phyloP scores from a whole-genome alignment of 2,113 vertebrate species.

The Sialia sialis region DNA sequence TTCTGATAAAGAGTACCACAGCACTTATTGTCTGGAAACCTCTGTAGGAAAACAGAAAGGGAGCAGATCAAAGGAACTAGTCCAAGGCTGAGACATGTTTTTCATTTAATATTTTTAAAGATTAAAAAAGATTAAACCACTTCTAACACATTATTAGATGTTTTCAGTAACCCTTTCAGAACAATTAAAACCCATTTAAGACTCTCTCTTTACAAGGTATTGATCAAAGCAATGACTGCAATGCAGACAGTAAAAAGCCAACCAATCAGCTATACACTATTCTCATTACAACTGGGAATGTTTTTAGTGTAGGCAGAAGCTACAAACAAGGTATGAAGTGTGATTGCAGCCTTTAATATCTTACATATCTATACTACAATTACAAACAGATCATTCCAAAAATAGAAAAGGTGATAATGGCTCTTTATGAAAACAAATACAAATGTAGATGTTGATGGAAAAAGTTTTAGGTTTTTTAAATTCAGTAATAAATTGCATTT shows the following conservation, averaged over 20 bases:
- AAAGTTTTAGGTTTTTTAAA: neutral
- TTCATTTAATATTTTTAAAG: slow-evolving; percentile 21
- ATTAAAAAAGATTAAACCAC: neutral
- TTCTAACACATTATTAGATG: neutral
- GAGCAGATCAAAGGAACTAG: neutral
- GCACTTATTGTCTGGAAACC: slow-evolving; percentile 20
- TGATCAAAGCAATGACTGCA: neutral
- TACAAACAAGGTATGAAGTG: neutral
- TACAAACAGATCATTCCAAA: neutral
- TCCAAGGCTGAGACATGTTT: neutral
- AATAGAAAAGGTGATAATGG: neutral
- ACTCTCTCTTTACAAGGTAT: neutral
- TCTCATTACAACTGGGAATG: neutral
- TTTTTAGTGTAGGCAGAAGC: neutral
- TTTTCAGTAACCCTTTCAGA: neutral
- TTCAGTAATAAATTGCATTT: neutral
- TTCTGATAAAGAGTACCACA: slow-evolving; percentile 22
- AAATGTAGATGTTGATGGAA: neutral
- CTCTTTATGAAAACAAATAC: neutral
- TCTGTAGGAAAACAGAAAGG: slow-evolving; percentile 6
- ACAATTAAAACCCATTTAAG: neutral
- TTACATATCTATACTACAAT: neutral
- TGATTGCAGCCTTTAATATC: neutral
- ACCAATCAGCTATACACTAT: neutral
- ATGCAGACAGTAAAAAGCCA: neutral